Base-by-base conservation (phyloP, 2,113 vertebrate genomes). In the Alexandromys fortis region DNA sequence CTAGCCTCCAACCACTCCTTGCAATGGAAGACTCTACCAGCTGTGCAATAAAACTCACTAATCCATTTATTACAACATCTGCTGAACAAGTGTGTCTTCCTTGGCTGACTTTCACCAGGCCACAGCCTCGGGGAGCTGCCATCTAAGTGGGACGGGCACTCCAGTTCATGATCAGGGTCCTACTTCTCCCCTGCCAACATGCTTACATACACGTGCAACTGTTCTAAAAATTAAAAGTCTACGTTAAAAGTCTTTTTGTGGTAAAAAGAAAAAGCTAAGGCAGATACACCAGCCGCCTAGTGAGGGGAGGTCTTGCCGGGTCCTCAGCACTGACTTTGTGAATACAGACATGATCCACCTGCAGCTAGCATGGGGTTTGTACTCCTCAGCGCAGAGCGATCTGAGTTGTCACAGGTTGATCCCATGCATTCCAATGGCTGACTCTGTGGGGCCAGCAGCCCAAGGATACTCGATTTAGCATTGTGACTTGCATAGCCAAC, bases 401-500 rank as follows among this genome's bases (percentile, higher is more conserved):
- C 65, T 49, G 85, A 90, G 91, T 22, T 22, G 12, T 87, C 88
- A 55, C 83, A 90, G 90, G 86, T 52, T 45, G 86, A 91, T 79
- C 81, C 82, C 67, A 72, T 70, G 78, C 77, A 83, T 76, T 67
- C 89, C 81, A 77, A 95, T 12, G 92, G 63, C 77, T 90, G 92
- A 88, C 72, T 86, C 87, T 10, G 6, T 0, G 2, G 88, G 81
- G 45, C 77, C 42, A 38, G 47, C 8, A 61, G 73, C 89, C 85
- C 79, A 76, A 75, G 67, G 92, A 95, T 8, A 49, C 58, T 61
- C 52, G 42, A 38, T 14, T 58, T 33, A 33, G 22, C 79, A 83
- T 14, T 78, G 91, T 65, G 65, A 47, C 22, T 2, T 2, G 61
- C 33, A 65, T 1, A 45, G 76, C 42, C 81, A 87, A 86, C 85